Conservation (phyloP, 2,113 vertebrate genomes). For the Tretioscincus oriximinensis region DNA sequence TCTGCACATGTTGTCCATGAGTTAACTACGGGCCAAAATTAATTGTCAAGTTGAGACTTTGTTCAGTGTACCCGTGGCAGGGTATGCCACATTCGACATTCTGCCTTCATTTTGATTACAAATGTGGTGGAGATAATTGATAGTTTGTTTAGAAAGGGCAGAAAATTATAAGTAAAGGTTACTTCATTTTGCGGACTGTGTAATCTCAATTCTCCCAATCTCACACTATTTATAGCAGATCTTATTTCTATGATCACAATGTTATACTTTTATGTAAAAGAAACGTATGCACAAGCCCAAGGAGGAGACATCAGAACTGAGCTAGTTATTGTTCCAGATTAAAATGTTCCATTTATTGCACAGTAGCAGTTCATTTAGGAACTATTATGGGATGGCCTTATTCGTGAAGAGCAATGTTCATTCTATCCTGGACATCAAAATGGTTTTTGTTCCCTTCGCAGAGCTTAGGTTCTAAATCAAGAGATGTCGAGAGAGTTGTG, state of each 20-base stretch:
- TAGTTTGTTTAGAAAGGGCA: conserved; percentile 27
- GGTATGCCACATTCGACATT: conserved; percentile 27
- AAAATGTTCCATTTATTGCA: conserved; percentile 35
- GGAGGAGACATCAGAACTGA: conserved; percentile 33
- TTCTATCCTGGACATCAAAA: background rate
- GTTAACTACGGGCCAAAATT: background rate
- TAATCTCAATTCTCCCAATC: conserved; percentile 52
- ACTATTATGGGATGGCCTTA: conserved; percentile 20
- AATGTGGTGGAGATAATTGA: conserved; percentile 20
- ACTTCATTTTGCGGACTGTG: conserved; percentile 29
- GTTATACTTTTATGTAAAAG: conserved; percentile 51
- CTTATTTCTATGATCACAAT: conserved; percentile 42
- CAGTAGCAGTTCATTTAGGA: conserved; percentile 51
- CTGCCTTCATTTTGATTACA: conserved; percentile 24
- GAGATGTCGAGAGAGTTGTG: background rate
- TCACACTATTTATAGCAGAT: conserved; percentile 59
- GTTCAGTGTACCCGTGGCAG: background rate
- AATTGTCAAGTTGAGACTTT: background rate
- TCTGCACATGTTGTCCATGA: conserved; percentile 14
- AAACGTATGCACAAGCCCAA: background rate
- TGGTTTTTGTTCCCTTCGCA: background rate
- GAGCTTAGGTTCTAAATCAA: conserved; percentile 17
- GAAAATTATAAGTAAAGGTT: conserved; percentile 35
- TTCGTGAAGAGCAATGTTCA: conserved; percentile 45
- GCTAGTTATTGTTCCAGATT: conserved; percentile 12